Conservation (phyloP, 2,113 vertebrate species). For the Ophthalmolycus amberensis region DNA sequence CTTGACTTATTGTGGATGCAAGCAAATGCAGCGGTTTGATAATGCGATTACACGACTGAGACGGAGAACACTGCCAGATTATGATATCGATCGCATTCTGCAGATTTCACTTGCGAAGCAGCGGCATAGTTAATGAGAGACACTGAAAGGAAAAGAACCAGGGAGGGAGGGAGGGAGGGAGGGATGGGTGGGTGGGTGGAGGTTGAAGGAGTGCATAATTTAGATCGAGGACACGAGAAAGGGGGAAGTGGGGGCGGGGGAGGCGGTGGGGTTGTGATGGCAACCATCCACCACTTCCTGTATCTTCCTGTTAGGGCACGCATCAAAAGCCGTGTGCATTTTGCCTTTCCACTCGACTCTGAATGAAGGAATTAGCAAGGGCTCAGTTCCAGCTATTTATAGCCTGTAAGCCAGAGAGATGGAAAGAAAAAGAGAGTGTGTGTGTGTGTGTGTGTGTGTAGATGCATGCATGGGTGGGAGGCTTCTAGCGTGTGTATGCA, state of each 20-base stretch:
- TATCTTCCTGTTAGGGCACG: slow-evolving; percentile 62
- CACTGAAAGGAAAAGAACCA: slow-evolving; percentile 2
- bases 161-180: background rate
- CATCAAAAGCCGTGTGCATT: slow-evolving; percentile 70
- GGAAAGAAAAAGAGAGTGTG: slow-evolving; percentile 11
- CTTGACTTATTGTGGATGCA: background rate
- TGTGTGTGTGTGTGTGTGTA: slow-evolving; percentile 4
- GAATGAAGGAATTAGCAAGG: slow-evolving; percentile 83
- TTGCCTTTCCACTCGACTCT: slow-evolving; percentile 72
- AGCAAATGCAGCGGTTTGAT: background rate
- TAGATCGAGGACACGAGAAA: slow-evolving; percentile 29
- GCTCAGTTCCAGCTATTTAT: slow-evolving; percentile 83
- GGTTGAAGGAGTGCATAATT: slow-evolving; percentile 6
- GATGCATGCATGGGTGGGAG: slow-evolving; percentile 22
- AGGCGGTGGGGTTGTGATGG: slow-evolving; percentile 61
- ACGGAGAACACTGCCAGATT: slow-evolving; percentile 28
- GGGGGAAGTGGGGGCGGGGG: slow-evolving; percentile 5
- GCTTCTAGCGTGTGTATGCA: slow-evolving; percentile 31
- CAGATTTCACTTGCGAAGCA: slow-evolving; percentile 17
- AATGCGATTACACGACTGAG: slow-evolving; percentile 36
- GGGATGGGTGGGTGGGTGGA: background rate
- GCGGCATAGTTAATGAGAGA: slow-evolving; percentile 16
- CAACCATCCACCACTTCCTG: slow-evolving; percentile 73
- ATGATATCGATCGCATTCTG: slow-evolving; percentile 48
- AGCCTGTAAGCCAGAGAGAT: slow-evolving; percentile 65